Evolutionary conservation across 2,888 invertebrate genomes (phyloP).

Genomic region (Linhomoeus sp.): DNA sequence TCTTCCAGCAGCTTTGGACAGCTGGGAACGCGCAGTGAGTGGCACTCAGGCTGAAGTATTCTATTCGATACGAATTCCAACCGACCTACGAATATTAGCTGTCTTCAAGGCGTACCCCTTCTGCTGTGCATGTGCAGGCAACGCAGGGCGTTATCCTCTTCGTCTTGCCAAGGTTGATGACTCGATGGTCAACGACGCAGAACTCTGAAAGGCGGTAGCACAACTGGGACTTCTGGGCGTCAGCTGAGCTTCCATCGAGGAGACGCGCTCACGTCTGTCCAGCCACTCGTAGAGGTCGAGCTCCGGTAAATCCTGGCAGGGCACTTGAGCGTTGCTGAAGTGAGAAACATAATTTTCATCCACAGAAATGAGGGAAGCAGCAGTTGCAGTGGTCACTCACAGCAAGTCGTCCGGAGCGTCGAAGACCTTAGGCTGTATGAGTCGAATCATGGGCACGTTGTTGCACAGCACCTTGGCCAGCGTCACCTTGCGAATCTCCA

Average conservation of each 20-base stretch:
- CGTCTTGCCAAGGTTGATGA: conserved; percentile 22
- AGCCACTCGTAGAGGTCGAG: conserved; percentile 22
- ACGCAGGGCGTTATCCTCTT: conserved; percentile 24
- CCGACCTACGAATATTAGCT: no score
- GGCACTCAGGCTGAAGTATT: conserved; percentile 23
- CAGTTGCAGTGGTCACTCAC: conserved; percentile 10
- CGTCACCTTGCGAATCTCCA: conserved; percentile 61
- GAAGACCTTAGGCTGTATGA: conserved; percentile 70
- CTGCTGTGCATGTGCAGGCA: conserved; percentile 25
- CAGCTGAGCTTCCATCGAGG: no score
- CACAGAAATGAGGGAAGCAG: background rate
- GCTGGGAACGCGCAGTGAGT: conserved; percentile 17
- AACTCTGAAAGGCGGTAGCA: conserved; percentile 21
- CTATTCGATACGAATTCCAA: no score
- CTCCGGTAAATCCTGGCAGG: conserved; percentile 19
- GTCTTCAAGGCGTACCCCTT: no score
- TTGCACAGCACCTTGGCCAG: conserved; percentile 66
- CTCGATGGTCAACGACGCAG: conserved; percentile 22
- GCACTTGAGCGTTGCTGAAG: conserved; percentile 22
- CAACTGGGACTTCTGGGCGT: no score
- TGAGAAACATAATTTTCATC: no score
- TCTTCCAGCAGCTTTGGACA: conserved; percentile 22
- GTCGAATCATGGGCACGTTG: conserved; percentile 45
- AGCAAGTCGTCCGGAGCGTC: conserved; percentile 47
- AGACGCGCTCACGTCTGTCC: conserved; percentile 17